Evolutionary conservation across 1,140 invertebrate species (phyloP), one percentile per base, ranked within the genome.

Genomic region (Cydia pomonella): DNA sequence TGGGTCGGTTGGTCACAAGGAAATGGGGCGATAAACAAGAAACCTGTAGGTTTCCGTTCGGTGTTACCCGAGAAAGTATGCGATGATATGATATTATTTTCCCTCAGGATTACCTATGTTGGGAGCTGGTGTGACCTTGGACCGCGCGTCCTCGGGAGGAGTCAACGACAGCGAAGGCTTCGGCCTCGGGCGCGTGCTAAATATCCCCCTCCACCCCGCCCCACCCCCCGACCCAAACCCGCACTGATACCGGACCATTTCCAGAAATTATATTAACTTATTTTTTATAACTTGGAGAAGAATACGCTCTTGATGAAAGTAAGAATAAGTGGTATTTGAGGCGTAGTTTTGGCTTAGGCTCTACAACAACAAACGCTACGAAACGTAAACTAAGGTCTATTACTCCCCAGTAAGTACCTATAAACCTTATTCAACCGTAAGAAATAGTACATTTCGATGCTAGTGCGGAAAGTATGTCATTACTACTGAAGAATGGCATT

Each of bases 121-220:
- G 88, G 87, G 74, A 88, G 83, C 82, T 81, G 72, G 53, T 64
- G 80, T 82, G 87, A 92, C 90, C 90, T 92, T 91, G 90, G 77
- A 77, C 75, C 75, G 76, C n/a, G 77, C 79, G 87, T 90, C 90
- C 89, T 89, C 87, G 84, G 76, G 81, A 82, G 63, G 84, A 87
- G 90, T 91, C 90, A 92, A 87, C 84, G 89, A 87, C 90, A 87
- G 90, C 80, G 75, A 75, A 74, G 75, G 66, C 76, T 75, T 74
- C 73, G 77, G 82, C 80, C 81, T 85, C 64, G 33, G 82, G 77
- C 81, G 78, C 84, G 83, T 84, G 82, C 79, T 81, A 75, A 77
- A 77, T 66, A 72, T 80, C 75, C 74, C 79, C 23, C 74, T 73
- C 76, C 69, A 64, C 75, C 6, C 7, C 66, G 13, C 64, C 25